Evolutionary conservation across 2,797 vertebrate species (phyloP), one percentile per base, ranked within the genome.

Genomic region (Pogonophryne albipinna): DNA sequence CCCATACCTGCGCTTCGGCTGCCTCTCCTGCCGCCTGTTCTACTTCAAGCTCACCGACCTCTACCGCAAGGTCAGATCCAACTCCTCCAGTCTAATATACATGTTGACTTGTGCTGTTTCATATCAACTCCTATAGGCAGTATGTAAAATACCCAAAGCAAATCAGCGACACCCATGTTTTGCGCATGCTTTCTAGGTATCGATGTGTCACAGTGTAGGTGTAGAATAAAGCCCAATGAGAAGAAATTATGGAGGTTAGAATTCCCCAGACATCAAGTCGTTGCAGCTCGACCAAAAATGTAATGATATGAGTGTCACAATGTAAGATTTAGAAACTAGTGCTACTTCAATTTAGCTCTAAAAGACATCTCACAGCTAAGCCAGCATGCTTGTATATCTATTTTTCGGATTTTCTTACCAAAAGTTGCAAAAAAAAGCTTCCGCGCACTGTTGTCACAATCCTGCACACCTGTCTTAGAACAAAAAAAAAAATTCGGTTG

Each of bases 41-140:
- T 95, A 96, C 89, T 95, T 95, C 88, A 95, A 96, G 79, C 94
- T 96, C 82, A 96, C 95, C 0, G 95, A 95, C 82, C 94, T 96
- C 61, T 95, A 95, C 85, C 92, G 91, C 61, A 95, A 95, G 92
- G 95, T 94, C 84, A 41, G 82, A 4, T 3, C 0, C 34, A 5
- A 6, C 31, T 20, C 23, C 2, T n/a, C 56, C 55, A 17, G 23
- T 23, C 1, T 6, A 15, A 14, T 14, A 42, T 8, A 16, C 6
- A 7, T 38, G 34, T 38, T 38, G 34, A 38, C 34, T 38, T 50
- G 17, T n/a, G 16, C 14, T 16, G 23, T 31, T 62, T 19, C 14
- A 10, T n/a, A 14, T n/a, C 44, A 14, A 13, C 20, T 46, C 20
- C n/a, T 57, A 4, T 9, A 38, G 14, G 20, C 27, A 16, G 23